phyloP scores from a whole-genome alignment of 2,113 vertebrate species.

The Mesitornis unicolor region DNA sequence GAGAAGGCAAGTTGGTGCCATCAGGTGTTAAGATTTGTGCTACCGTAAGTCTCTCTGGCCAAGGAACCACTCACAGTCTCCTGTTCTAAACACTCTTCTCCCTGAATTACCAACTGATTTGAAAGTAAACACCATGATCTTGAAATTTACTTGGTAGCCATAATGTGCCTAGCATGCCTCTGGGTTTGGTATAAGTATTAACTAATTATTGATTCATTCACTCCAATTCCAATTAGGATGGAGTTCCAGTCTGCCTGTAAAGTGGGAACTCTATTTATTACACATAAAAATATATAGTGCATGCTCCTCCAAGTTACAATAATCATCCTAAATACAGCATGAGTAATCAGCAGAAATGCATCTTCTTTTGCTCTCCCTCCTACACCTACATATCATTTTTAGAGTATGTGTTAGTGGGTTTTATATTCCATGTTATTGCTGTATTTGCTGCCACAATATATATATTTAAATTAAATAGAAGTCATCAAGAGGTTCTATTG shows the following conservation, averaged over 20 bases:
- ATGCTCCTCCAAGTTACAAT: background rate
- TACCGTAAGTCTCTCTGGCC: background rate
- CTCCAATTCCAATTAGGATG: background rate
- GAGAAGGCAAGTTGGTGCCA: background rate
- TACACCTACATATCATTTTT: constrained; percentile 21
- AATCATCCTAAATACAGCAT: constrained; percentile 24
- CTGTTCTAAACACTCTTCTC: background rate
- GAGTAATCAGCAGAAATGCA: constrained; percentile 11
- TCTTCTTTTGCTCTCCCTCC: constrained; percentile 5
- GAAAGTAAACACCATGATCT: background rate
- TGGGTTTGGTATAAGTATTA: constrained; percentile 1
- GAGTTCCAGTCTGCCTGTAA: background rate
- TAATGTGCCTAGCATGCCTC: background rate
- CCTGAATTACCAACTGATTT: background rate
- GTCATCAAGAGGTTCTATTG: constrained; percentile 38
- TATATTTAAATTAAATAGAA: constrained; percentile 61
- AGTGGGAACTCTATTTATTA: constrained; percentile 40
- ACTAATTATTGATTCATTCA: constrained; percentile 20
- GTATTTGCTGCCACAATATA: constrained; percentile 31
- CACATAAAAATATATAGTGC: constrained; percentile 1
- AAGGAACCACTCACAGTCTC: background rate
- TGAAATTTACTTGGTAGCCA: background rate
- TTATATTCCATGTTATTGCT: constrained; percentile 33
- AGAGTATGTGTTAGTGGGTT: background rate
- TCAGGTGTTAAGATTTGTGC: background rate